Percentiles rank a stretch among this genome's conserved stretches.
phyloP scores from a whole-genome alignment of 1,140 invertebrate species.

The Papilio xuthus region DNA sequence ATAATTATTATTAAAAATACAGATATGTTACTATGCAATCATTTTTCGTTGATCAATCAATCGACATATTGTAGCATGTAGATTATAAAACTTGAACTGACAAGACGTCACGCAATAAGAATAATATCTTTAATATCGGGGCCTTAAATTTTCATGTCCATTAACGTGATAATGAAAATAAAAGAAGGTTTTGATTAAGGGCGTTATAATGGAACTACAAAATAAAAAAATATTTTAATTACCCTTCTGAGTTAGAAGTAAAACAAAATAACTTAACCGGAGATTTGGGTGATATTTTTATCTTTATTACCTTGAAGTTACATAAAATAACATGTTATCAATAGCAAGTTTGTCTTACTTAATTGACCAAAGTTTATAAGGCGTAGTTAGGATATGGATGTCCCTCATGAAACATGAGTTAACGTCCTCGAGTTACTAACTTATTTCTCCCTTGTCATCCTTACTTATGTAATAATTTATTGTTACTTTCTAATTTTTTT shows the following conservation, averaged over 20 bases:
- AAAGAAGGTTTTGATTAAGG: too few relatives aligned
- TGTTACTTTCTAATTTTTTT: not conserved
- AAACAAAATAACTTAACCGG: too few relatives aligned
- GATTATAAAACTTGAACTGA: not conserved
- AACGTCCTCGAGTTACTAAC: not conserved
- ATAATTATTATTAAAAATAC: not conserved
- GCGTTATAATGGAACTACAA: too few relatives aligned
- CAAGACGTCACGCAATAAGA: not conserved
- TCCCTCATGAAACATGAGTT: conserved; percentile 3
- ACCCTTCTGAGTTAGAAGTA: too few relatives aligned
- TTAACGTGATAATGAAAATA: too few relatives aligned
- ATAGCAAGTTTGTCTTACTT: not conserved
- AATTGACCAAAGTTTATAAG: not conserved
- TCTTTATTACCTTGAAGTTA: conserved; percentile 1
- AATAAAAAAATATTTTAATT: too few relatives aligned
- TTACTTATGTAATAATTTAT: conserved; percentile 6
- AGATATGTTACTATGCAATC: not conserved
- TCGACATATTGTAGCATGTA: not conserved
- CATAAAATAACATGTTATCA: conserved; percentile 5
- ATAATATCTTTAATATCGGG: too few relatives aligned
- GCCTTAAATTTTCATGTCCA: too few relatives aligned
- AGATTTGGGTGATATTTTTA: not conserved
- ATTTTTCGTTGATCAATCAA: not conserved
- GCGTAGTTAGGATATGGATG: not conserved
- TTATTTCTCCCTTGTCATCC: conserved; percentile 10